Conservation (phyloP, 2,797 vertebrate genomes). For the Aulostomus chinensis region DNA sequence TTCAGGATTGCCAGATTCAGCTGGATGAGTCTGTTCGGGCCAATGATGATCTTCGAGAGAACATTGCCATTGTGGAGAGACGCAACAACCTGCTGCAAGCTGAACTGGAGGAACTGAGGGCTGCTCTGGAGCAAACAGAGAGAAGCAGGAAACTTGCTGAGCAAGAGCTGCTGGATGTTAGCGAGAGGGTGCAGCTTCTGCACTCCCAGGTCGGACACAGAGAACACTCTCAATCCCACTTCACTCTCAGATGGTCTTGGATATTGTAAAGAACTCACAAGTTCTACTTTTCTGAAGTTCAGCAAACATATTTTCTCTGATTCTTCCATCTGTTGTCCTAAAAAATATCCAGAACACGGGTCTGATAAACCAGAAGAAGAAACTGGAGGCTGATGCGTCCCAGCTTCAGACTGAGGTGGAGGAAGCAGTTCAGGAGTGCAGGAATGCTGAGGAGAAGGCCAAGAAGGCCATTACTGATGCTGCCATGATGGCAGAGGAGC, state of each 20-base stretch:
- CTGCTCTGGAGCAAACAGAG: too few species aligned
- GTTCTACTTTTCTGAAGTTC: background rate
- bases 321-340: background rate
- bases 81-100: constrained; percentile 71
- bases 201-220: constrained; percentile 82
- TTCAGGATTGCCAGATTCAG: constrained; percentile 46
- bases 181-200: constrained; percentile 79
- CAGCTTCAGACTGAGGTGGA: constrained; percentile 86
- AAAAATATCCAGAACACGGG: constrained; percentile 70
- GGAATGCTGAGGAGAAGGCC: constrained; percentile 91
- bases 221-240: too few species aligned
- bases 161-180: constrained; percentile 78
- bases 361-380: constrained; percentile 89
- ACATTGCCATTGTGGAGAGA: constrained; percentile 75
- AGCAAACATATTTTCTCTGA: background rate
- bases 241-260: constrained; percentile 82
- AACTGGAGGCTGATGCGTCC: constrained; percentile 83
- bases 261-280: background rate
- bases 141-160: too few species aligned
- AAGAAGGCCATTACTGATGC: constrained; percentile 94
- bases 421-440: constrained; percentile 85
- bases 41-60: constrained; percentile 71
- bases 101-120: constrained; percentile 82
- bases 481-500: constrained; percentile 92
- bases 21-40: constrained; percentile 68